Percentiles rank a stretch among this genome's conserved stretches.
Conservation (phyloP, 1,140 invertebrate genomes). For the Diorhabda sublineata region DNA sequence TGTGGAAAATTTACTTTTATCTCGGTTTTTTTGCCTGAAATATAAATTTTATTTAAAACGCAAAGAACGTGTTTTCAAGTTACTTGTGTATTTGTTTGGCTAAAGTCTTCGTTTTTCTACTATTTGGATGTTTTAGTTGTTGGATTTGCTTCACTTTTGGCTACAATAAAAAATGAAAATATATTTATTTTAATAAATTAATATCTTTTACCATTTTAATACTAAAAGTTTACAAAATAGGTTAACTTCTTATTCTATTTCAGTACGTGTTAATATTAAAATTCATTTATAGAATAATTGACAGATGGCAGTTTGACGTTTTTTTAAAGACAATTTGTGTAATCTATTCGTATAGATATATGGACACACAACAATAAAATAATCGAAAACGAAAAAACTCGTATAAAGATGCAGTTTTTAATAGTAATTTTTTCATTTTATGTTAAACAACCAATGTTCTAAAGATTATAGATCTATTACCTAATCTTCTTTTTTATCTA, state of each 20-base stretch:
- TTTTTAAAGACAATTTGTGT: not conserved
- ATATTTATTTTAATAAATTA: too few species aligned
- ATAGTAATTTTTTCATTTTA: too few species aligned
- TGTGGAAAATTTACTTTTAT: conserved; percentile 59
- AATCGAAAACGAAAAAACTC: too few species aligned
- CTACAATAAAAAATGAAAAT: conserved; percentile 22
- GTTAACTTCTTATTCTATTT: too few species aligned
- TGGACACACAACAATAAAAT: too few species aligned
- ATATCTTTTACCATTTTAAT: too few species aligned
- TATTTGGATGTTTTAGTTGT: conserved; percentile 72
- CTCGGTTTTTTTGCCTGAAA: conserved; percentile 56
- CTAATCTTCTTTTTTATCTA: too few species aligned
- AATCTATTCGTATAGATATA: not conserved
- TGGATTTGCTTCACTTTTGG: conserved; percentile 50
- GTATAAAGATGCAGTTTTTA: too few species aligned
- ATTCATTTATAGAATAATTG: not conserved
- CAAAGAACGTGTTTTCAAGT: not conserved
- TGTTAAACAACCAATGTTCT: too few species aligned
- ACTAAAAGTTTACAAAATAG: too few species aligned
- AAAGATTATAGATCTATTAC: too few species aligned
- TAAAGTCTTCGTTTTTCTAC: conserved; percentile 67
- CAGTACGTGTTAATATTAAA: too few species aligned
- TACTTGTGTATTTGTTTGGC: conserved; percentile 62
- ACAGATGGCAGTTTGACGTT: not conserved
- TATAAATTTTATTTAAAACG: not conserved